phyloP scores from a whole-genome alignment of 2,113 vertebrate genomes.

The Cyanistes caeruleus region DNA sequence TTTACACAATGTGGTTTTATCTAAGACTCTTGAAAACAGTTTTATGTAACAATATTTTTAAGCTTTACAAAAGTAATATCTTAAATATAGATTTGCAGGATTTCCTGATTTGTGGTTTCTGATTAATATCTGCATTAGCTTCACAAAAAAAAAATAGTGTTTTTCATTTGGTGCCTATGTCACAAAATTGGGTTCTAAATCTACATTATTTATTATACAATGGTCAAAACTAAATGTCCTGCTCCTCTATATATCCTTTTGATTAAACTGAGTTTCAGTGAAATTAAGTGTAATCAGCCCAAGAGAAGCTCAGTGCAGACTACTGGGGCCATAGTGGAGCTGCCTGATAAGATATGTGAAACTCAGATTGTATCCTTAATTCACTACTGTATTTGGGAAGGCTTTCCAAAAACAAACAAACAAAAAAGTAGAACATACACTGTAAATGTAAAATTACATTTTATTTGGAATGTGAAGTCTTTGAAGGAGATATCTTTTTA shows the following conservation, averaged over 20 bases:
- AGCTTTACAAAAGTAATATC: background rate
- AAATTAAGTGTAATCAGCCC: background rate
- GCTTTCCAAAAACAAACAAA: background rate
- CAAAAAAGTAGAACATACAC: background rate
- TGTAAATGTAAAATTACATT: background rate
- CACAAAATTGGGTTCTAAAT: background rate
- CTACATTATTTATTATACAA: background rate
- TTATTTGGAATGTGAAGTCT: background rate
- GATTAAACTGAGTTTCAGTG: background rate
- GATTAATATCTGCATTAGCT: background rate
- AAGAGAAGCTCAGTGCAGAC: background rate
- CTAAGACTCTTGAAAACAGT: background rate
- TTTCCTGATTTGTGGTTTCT: background rate
- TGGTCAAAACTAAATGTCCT: background rate
- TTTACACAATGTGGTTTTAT: background rate
- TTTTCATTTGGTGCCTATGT: background rate
- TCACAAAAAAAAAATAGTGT: background rate
- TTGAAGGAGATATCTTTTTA: background rate
- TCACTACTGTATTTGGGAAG: background rate
- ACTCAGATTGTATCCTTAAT: background rate
- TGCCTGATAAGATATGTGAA: background rate
- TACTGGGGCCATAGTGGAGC: background rate
- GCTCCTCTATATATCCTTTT: background rate
- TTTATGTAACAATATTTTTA: background rate
- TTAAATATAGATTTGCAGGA: background rate